Percentiles rank a stretch among this genome's conserved stretches.
phyloP scores from a whole-genome alignment of 2,888 invertebrate species.

The Andricus curvator region DNA sequence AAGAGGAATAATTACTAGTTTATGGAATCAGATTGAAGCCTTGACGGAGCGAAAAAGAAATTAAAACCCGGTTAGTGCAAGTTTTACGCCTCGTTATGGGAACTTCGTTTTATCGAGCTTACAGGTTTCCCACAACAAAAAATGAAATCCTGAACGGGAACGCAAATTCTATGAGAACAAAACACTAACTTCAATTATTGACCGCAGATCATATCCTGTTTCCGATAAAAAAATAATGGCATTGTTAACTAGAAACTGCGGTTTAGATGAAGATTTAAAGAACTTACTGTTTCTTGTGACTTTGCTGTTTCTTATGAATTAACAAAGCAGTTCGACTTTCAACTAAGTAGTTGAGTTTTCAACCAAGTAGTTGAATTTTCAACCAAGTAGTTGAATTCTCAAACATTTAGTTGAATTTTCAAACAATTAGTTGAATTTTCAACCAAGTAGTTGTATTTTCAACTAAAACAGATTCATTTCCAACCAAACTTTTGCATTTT shows the following conservation, averaged over 20 bases:
- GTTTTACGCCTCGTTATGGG: slow-evolving; percentile 29
- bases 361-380: too few relatives aligned
- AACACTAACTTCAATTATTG: neutral
- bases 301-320: too few relatives aligned
- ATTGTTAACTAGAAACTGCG: neutral
- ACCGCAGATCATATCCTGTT: slow-evolving; percentile 8
- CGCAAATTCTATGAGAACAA: slow-evolving; percentile 11
- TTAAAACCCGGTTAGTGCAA: neutral
- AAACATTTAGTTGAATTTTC: too few relatives aligned
- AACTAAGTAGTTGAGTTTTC: too few relatives aligned
- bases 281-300: neutral
- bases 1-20: neutral
- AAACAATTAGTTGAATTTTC: too few relatives aligned
- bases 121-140: slow-evolving; percentile 3
- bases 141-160: neutral
- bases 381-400: too few relatives aligned
- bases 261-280: neutral
- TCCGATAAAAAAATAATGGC: neutral
- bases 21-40: slow-evolving; percentile 15
- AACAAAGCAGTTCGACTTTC: too few relatives aligned
- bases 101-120: slow-evolving; percentile 26
- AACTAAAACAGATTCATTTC: too few relatives aligned
- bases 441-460: too few relatives aligned
- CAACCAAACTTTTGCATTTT: too few relatives aligned
- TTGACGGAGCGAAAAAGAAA: neutral